Percentiles rank a stretch among this genome's conserved stretches.
phyloP scores from a whole-genome alignment of 2,797 vertebrate species.

The Cirrhinus mrigala region DNA sequence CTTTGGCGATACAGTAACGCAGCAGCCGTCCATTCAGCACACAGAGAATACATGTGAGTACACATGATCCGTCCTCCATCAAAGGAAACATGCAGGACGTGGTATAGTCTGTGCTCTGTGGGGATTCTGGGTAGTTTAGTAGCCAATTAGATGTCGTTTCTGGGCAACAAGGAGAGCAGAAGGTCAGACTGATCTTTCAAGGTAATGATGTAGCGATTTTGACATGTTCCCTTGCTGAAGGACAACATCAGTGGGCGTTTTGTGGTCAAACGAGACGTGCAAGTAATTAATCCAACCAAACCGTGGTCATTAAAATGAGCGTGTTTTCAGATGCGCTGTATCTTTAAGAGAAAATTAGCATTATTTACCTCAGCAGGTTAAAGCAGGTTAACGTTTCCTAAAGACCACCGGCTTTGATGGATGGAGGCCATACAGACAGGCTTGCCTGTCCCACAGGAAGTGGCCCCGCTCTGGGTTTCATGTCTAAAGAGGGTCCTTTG shows the following conservation, averaged over 20 bases:
- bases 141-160: constrained; percentile 28
- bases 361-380: background rate
- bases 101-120: background rate
- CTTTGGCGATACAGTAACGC: constrained; percentile 99
- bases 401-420: constrained; percentile 13
- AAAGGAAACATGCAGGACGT: background rate
- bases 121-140: constrained; percentile 14
- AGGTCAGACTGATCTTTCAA: constrained; percentile 23
- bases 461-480: constrained; percentile 14
- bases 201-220: constrained; percentile 19
- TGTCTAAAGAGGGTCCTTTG: constrained; percentile 30
- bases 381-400: background rate
- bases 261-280: background rate
- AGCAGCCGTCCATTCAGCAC: constrained; percentile 93
- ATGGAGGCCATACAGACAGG: constrained; percentile 17
- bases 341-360: background rate
- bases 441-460: constrained; percentile 5
- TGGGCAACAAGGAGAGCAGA: constrained; percentile 1
- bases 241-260: background rate
- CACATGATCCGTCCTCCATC: background rate
- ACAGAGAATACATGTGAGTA: constrained; percentile 97
- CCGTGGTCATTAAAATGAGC: background rate
- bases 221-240: background rate
- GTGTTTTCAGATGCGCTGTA: background rate
- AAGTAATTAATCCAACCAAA: background rate